Evolutionary conservation across 2,888 invertebrate species (phyloP).

Genomic region (Caenorhabditis sp.): DNA sequence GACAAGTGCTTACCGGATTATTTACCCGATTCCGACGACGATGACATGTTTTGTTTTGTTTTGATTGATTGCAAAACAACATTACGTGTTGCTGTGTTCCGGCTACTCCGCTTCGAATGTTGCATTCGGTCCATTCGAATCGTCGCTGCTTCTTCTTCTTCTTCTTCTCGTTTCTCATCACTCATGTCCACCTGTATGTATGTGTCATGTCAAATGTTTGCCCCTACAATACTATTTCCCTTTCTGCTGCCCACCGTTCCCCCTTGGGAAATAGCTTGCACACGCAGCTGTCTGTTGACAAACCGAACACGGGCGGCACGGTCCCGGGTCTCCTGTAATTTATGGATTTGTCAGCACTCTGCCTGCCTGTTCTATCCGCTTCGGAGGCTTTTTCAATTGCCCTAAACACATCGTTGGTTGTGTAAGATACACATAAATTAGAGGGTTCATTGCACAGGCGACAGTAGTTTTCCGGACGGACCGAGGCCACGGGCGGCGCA

Average conservation of each 20-base stretch:
- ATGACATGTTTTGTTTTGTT: constrained; percentile 44
- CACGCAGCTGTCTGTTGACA: constrained; percentile 34
- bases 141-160: neutral
- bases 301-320: neutral
- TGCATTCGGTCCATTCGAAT: no score
- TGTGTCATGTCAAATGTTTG: constrained; percentile 50
- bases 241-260: constrained; percentile 33
- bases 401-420: constrained; percentile 8
- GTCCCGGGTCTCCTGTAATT: constrained; percentile 37
- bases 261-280: constrained; percentile 47
- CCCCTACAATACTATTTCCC: no score
- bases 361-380: neutral
- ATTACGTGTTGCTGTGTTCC: neutral
- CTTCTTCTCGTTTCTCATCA: constrained; percentile 32
- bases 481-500: constrained; percentile 45
- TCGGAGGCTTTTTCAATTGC: constrained; percentile 12
- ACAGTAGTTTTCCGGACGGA: constrained; percentile 36
- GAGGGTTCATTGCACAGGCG: constrained; percentile 59
- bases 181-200: constrained; percentile 58
- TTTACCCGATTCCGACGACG: neutral
- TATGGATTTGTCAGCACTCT: constrained; percentile 49
- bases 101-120: no score
- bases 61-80: constrained; percentile 10
- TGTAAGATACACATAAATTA: constrained; percentile 61
- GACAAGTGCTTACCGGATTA: constrained; percentile 52